Base-by-base conservation (phyloP, 2,888 invertebrate genomes). In the Troides aeacus region DNA sequence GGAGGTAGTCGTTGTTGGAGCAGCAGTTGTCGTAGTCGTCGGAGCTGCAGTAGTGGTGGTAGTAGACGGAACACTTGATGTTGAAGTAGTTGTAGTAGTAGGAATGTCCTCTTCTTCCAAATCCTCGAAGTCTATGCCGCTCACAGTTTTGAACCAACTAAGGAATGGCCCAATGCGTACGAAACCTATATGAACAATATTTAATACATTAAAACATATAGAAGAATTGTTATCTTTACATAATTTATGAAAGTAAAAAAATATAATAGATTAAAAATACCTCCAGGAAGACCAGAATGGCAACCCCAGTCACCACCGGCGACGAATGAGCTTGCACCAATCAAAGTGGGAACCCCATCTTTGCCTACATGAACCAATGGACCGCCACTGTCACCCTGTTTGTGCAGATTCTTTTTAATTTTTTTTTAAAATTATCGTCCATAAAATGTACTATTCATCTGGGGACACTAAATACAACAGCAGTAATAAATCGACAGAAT, bases 371-470 rank as follows among this genome's bases (percentile, higher is more conserved):
- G 81, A 36, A 89, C 85, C 23, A 92, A 74, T 0, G 92, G 91
- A 30, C 92, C 92, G n/a, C 92, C 92, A 73, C 91, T 92, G 81
- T 92, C 92, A 46, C 92, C 92, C 92, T 90, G 76, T 7, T 39
- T 39, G 10, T 10, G 8, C 39, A 39, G 39, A 39, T 10, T 8
- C 0, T 4, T 39, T 39, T 6, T 6, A 39, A 39, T 10, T 10
- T 1, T 7, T 1, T 39, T 1, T 39, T 10, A 39, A 39, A 39
- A 39, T 10, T 39, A 10, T 8, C 7, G 39, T 10, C 1, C 10
- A 39, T 39, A 39, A 39, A 39, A 10, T 39, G 6, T 7, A 8
- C 10, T 10, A 39, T 39, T 39, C 10, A 39, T 10, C 10, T 39
- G 10, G 39, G 8, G 8, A 39, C 39, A 39, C 39, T 39, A 39